Percentiles rank a stretch among this genome's conserved stretches.
phyloP scores from a whole-genome alignment of 2,888 invertebrate genomes.

The Mayetiola destructor region DNA sequence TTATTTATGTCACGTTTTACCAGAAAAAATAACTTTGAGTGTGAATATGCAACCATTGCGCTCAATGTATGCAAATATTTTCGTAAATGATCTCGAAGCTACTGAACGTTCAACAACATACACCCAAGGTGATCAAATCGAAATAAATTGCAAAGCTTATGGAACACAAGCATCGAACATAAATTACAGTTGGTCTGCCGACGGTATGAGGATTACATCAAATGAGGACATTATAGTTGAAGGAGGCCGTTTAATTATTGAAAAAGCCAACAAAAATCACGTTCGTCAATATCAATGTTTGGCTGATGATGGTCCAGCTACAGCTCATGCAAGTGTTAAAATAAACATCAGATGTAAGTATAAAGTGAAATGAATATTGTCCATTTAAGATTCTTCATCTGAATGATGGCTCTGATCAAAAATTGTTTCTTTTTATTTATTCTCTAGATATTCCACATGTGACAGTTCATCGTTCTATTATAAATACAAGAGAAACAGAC shows the following conservation, averaged over 20 bases:
- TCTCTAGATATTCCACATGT: conserved; percentile 26
- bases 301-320: conserved; percentile 28
- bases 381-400: not conserved
- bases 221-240: conserved; percentile 19
- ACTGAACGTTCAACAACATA: conserved; percentile 29
- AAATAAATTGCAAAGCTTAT: conserved; percentile 26
- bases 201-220: conserved; percentile 14
- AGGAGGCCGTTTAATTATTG: conserved; percentile 24
- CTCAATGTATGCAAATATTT: conserved; percentile 25
- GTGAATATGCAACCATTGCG: conserved; percentile 22
- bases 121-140: conserved; percentile 29
- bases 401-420: no score
- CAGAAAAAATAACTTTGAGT: conserved; percentile 24
- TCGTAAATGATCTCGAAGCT: conserved; percentile 28
- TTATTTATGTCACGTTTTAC: conserved; percentile 28
- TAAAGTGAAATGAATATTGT: not conserved
- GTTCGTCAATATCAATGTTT: conserved; percentile 30
- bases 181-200: conserved; percentile 24
- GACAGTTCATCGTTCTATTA: conserved; percentile 29
- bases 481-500: conserved; percentile 26
- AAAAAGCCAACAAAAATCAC: conserved; percentile 26
- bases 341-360: conserved; percentile 26
- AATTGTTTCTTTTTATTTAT: not conserved
- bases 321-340: conserved; percentile 27
- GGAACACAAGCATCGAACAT: conserved; percentile 21